Conservation (phyloP, 2,113 vertebrate genomes). For the Chrysochloris asiatica region DNA sequence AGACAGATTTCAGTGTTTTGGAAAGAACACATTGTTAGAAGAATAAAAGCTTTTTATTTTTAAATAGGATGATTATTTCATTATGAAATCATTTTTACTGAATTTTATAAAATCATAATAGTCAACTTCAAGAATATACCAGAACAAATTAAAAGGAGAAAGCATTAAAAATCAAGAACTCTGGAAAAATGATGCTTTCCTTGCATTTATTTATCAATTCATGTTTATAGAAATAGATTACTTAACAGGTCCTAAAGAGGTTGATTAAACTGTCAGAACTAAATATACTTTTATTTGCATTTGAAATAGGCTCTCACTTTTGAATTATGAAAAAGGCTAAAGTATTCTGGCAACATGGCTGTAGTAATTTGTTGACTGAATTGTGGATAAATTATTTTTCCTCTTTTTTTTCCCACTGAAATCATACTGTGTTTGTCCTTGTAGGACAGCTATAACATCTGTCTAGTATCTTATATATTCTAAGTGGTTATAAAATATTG, state of each 20-base stretch:
- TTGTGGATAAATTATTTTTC: not conserved
- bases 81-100: not conserved
- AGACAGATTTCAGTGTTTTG: no score
- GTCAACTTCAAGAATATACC: not conserved
- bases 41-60: no score
- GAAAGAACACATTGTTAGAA: no score
- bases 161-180: rapidly evolving
- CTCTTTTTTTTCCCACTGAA: not conserved
- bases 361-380: not conserved
- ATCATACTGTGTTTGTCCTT: not conserved
- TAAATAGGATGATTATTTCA: not conserved
- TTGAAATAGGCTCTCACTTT: not conserved
- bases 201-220: not conserved
- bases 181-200: not conserved
- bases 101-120: not conserved
- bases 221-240: not conserved
- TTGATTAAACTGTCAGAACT: not conserved
- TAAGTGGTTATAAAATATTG: not conserved
- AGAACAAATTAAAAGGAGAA: not conserved
- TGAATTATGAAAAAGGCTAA: not conserved
- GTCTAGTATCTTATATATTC: not conserved
- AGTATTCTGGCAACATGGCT: not conserved
- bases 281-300: not conserved
- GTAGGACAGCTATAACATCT: constrained; percentile 27
- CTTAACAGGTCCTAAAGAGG: not conserved